Evolutionary conservation across 2,888 invertebrate genomes (phyloP), one percentile per base, ranked within the genome.

Genomic region (Hydropsyche betteni): DNA sequence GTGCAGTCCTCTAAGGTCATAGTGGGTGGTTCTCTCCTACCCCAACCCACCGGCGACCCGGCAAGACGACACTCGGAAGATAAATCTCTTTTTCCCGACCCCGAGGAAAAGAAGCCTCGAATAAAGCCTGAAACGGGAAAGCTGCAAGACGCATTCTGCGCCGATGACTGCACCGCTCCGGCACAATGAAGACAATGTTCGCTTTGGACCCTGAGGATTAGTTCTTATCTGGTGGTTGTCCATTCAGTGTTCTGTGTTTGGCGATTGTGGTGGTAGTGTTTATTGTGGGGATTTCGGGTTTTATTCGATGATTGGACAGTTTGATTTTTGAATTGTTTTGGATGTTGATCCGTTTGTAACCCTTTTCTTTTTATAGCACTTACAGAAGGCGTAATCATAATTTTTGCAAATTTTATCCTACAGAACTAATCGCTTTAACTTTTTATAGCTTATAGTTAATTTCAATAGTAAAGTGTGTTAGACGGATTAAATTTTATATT

Each of bases 31-130:
- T 33, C 6, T 2, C 34, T 0, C 61, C 24, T 36, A 8, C 64
- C 5, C 68, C 55, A 38, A 69, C 70, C 12, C 24, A 51, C 58
- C 53, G 71, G 74, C 70, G 76, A 74, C 74, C 76, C 74, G 74
- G 71, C 74, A 58, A 38, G 34, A 77, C 79, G 77, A 78, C 79
- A 77, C 75, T 75, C 69, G 77, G 76, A 77, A 76, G 77, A 78
- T 78, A 79, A 79, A 79, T 79, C 79, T 79, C 79, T 77, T 79
- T 76, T 76, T 79, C 78, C 75, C 77, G 79, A 76, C 76, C 73
- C 76, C 69, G 8, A 8, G n/a, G 36, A n/a, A n/a, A 5, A n/a
- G 36, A n/a, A 58, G 34, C 14, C 38, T 8, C 8, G 64, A 8
- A n/a, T 24, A 34, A 34, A n/a, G 36, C 34, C 10, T 10, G 64